Conservation (phyloP, 2,888 invertebrate species). For the Drosophila mercatorum region DNA sequence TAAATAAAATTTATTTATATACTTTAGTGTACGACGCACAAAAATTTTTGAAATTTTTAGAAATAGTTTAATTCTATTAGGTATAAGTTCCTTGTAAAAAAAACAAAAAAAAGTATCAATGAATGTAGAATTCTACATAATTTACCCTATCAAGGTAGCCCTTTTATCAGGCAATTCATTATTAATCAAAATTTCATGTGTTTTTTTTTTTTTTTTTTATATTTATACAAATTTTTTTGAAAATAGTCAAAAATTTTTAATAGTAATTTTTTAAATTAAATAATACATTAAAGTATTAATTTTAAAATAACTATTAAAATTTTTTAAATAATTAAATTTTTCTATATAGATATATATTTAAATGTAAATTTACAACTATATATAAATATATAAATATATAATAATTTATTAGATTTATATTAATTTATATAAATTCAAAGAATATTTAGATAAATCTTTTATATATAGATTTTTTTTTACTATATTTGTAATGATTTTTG, state of each 20-base stretch:
- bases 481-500: not conserved
- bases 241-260: not conserved
- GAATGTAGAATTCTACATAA: slow-evolving; percentile 39
- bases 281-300: not conserved
- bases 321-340: not conserved
- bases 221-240: not conserved
- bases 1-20: too few species aligned
- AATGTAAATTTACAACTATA: not conserved
- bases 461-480: not conserved
- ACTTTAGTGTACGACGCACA: too few species aligned
- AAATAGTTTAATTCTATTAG: too few species aligned
- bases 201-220: slow-evolving; percentile 79
- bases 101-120: slow-evolving; percentile 82
- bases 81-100: not conserved
- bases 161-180: slow-evolving; percentile 83
- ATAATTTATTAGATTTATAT: not conserved
- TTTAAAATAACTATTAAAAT: not conserved
- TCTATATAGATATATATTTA: not conserved
- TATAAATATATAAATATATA: slow-evolving; percentile 4
- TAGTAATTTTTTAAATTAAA: not conserved
- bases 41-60: too few species aligned
- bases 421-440: not conserved
- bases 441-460: not conserved
- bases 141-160: slow-evolving; percentile 87
- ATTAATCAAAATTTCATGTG: too few species aligned